Base-by-base conservation (phyloP, 2,888 invertebrate genomes). In the Anarsia innoxiella region DNA sequence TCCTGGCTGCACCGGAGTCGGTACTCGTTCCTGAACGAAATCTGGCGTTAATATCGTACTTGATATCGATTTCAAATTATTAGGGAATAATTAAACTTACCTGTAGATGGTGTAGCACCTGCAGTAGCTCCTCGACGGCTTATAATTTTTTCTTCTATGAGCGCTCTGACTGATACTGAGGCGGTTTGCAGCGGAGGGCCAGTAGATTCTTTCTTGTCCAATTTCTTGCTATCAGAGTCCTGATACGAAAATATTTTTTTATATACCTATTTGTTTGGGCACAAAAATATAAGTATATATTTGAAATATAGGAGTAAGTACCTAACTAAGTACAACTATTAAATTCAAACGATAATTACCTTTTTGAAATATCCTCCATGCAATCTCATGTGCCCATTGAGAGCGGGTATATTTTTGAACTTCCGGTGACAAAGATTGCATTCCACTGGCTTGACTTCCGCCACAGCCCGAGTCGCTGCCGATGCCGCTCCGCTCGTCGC, bases 351-450 rank as follows among this genome's bases (percentile, higher is more conserved):
- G n/a, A n/a, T 8, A 19, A 5, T 53, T 75, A 93, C 93, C 90
- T 95, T 96, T 78, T 97, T 97, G 66, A 96, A 95, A 77, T 97
- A 98, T 39, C 98, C 97, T 29, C 98, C 98, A 74, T 99, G 98
- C 46, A 98, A 87, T 59, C 98, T 88, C 98, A 98, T 98, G 70
- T 98, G 98, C 5, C 98, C 98, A 77, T 99, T 99, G 39, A 99
- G 89, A 15, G 98, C 98, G 12, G 97, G 97, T 74, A 97, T 94
- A 76, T 97, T 98, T 86, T 98, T 98, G 85, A 98, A 99, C 71
- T 95, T 93, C 55, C 97, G 89, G 77, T 96, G 94, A 72, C 98
- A 99, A 42, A 97, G 88, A 77, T 94, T 95, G 82, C 98, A 98
- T 73, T 96, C 95, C 41, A 97, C 96, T 29, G 96, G 96, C 65